phyloP scores from a whole-genome alignment of 1,140 invertebrate genomes.

The Stenopsyche tienmushanensis region DNA sequence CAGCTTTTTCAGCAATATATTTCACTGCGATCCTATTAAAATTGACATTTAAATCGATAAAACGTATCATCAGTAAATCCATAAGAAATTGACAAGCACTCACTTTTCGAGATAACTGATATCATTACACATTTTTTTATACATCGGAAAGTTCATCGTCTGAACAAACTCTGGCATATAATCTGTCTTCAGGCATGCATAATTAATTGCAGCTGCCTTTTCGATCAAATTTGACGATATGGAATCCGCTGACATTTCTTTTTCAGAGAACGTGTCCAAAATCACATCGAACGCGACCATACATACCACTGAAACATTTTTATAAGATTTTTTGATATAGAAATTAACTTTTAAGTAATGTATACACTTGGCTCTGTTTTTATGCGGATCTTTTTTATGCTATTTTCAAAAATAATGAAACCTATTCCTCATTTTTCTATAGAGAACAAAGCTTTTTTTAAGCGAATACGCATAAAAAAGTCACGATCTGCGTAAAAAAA shows the following conservation, averaged over 20 bases:
- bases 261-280: slow-evolving; percentile 63
- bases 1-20: slow-evolving; percentile 63
- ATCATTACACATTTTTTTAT: slow-evolving; percentile 66
- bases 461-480: too few species aligned
- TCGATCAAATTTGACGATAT: slow-evolving; percentile 69
- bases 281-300: slow-evolving; percentile 66
- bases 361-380: too few species aligned
- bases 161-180: slow-evolving; percentile 68
- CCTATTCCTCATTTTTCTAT: too few species aligned
- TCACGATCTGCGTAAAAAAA: too few species aligned
- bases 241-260: slow-evolving; percentile 61
- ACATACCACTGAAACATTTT: slow-evolving; percentile 65
- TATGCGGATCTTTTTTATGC: too few species aligned
- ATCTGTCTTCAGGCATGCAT: slow-evolving; percentile 76
- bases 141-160: slow-evolving; percentile 70
- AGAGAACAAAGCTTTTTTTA: too few species aligned
- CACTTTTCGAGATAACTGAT: slow-evolving; percentile 78
- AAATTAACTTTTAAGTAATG: too few species aligned
- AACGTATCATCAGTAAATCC: neutral
- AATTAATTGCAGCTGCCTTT: slow-evolving; percentile 68
- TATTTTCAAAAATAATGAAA: too few species aligned
- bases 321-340: too few species aligned
- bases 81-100: neutral
- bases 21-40: slow-evolving; percentile 64
- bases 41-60: slow-evolving; percentile 7